Conservation (phyloP, 2,113 vertebrate species). For the Mus musculus region GRCm39 chr9:74530001-74530500, state of each 20-base stretch:
- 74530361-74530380: constrained; percentile 53
- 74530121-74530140: constrained; percentile 83
- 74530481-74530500: constrained; percentile 33
- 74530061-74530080: constrained; percentile 74
- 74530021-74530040: constrained; percentile 79
- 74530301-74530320: constrained; percentile 41
- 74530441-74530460: constrained; percentile 60
- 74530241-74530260: constrained; percentile 47
- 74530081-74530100: constrained; percentile 79
- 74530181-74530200: constrained; percentile 81
- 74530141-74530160: constrained; percentile 78
- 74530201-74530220: constrained; percentile 65
- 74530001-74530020: constrained; percentile 80
- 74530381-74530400: constrained; percentile 47
- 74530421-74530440: neutral
- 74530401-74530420: constrained; percentile 47
- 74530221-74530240: constrained; percentile 48
- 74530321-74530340: constrained; percentile 55
- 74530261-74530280: constrained; percentile 26
- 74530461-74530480: constrained; percentile 55
- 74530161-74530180: constrained; percentile 74
- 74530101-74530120: constrained; percentile 81
- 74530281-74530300: constrained; percentile 60
- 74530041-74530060: constrained; percentile 74
- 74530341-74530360: constrained; percentile 64